Percentiles rank a stretch among this genome's conserved stretches.
Conservation (phyloP, 2,888 invertebrate species). For the Aphodius sticticus region DNA sequence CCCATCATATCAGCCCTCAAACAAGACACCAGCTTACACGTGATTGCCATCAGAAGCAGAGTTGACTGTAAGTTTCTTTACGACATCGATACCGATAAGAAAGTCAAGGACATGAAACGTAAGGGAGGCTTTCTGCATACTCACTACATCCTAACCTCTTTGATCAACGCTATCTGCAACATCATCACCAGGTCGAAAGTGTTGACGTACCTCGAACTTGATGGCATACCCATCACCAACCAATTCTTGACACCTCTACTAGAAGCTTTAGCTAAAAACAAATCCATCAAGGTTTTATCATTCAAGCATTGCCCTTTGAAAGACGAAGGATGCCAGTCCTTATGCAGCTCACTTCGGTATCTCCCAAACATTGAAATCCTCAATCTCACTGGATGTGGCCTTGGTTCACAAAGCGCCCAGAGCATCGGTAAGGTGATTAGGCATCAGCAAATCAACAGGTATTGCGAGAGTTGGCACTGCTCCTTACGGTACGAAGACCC, state of each 20-base stretch:
- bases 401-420: conserved; percentile 70
- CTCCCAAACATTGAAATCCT: conserved; percentile 73
- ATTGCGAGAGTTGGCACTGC: conserved; percentile 83
- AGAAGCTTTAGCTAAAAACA: conserved; percentile 69
- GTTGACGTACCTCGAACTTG: conserved; percentile 70
- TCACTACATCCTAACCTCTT: conserved; percentile 72
- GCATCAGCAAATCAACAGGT: conserved; percentile 65
- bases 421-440: conserved; percentile 73
- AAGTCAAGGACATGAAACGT: conserved; percentile 67
- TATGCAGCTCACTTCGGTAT: conserved; percentile 74
- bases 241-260: conserved; percentile 65
- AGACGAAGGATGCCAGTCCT: conserved; percentile 74
- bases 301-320: conserved; percentile 74
- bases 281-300: conserved; percentile 71
- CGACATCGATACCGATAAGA: conserved; percentile 65
- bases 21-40: conserved; percentile 75
- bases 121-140: conserved; percentile 65
- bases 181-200: conserved; percentile 70
- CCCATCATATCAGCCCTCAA: conserved; percentile 77
- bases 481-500: conserved; percentile 80
- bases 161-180: conserved; percentile 71
- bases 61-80: conserved; percentile 54
- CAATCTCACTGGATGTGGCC: conserved; percentile 74
- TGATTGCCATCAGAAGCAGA: conserved; percentile 70
- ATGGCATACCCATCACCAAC: conserved; percentile 74